Evolutionary conservation across 2,113 vertebrate genomes (phyloP).

Genomic region (Hippocampus comes): DNA sequence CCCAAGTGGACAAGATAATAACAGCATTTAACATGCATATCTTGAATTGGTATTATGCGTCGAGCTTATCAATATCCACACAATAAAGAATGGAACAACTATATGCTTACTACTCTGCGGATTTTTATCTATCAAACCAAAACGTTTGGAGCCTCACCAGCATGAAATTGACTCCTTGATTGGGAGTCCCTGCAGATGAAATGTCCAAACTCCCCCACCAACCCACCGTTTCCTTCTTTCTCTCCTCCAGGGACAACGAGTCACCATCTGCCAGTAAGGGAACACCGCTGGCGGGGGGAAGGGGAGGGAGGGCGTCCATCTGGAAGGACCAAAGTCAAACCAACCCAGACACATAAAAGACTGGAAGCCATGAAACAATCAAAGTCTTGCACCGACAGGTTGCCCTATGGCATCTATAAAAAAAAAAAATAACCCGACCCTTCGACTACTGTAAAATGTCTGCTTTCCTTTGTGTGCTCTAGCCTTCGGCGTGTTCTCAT

Average conservation of each 20-base stretch:
- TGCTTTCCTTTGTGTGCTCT: too few relatives aligned
- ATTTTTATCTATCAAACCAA: not conserved
- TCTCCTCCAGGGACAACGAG: slow-evolving; percentile 11
- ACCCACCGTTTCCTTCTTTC: not conserved
- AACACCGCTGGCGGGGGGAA: slow-evolving; percentile 52
- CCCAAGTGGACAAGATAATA: too few relatives aligned
- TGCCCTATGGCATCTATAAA: not conserved
- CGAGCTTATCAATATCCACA: not conserved
- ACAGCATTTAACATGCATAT: not conserved
- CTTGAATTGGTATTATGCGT: not conserved
- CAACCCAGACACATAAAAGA: slow-evolving; percentile 5
- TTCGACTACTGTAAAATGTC: too few relatives aligned
- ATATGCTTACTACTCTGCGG: slow-evolving; percentile 9
- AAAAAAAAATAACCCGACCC: too few relatives aligned
- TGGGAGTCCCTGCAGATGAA: slow-evolving; percentile 11
- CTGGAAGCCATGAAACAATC: slow-evolving; percentile 39
- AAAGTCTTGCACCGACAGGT: not conserved
- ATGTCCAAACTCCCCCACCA: not conserved
- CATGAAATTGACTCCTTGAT: slow-evolving; percentile 11
- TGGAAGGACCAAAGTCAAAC: slow-evolving; percentile 12
- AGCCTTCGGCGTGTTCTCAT: too few relatives aligned
- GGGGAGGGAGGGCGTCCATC: slow-evolving; percentile 27
- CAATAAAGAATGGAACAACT: not conserved
- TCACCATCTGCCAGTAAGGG: slow-evolving; percentile 74
- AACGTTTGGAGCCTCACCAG: not conserved